A percentile compares a stretch with the other conserved stretches of the same genome.
phyloP scores from a whole-genome alignment of 2,797 vertebrate genomes.

The Eulemur mongoz region DNA sequence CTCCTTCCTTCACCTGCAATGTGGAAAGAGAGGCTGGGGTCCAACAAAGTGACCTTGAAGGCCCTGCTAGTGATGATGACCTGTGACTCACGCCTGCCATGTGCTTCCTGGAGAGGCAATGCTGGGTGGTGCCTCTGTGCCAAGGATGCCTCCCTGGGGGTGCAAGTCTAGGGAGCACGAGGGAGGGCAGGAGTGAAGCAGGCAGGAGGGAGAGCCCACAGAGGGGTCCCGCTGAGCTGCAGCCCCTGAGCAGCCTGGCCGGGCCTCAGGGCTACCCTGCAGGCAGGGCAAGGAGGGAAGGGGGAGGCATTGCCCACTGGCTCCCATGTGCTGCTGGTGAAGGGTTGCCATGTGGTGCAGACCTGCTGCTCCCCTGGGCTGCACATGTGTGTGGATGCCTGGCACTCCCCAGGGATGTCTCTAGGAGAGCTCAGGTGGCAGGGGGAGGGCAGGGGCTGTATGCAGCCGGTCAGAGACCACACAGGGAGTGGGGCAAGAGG shows the following conservation, averaged over 20 bases:
- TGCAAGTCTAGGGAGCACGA: neutral
- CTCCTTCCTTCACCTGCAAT: neutral
- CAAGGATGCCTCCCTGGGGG: neutral
- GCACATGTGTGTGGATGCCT: neutral
- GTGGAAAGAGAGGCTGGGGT: neutral
- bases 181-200: neutral
- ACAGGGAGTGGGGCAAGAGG: neutral
- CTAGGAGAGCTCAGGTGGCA: neutral
- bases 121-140: neutral
- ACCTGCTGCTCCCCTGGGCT: neutral
- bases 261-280: neutral
- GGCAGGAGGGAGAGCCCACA: rapidly evolving
- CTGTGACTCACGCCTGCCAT: rapidly evolving
- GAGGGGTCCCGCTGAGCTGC: neutral
- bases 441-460: neutral
- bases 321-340: neutral
- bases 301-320: neutral
- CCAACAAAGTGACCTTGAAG: neutral
- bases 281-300: no score
- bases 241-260: neutral
- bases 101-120: neutral
- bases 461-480: neutral
- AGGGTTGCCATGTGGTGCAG: neutral
- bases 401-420: neutral
- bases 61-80: neutral